Percentiles rank a stretch among this genome's conserved stretches.
phyloP scores from a whole-genome alignment of 2,797 vertebrate genomes.

The Psittacula echo region DNA sequence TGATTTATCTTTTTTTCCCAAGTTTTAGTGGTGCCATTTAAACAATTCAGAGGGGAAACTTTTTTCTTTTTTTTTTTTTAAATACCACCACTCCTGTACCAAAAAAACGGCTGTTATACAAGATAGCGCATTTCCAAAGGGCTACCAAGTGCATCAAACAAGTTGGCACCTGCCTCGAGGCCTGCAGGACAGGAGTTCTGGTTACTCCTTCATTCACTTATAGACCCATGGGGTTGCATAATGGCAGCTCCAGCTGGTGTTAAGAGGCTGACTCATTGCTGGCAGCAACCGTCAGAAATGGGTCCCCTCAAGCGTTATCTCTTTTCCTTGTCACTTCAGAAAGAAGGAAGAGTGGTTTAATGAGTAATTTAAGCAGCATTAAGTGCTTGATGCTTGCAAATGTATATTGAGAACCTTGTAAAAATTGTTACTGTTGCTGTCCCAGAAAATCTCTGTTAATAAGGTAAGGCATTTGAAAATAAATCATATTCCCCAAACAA shows the following conservation, averaged over 20 bases:
- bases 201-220: not conserved
- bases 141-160: not conserved
- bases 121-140: not conserved
- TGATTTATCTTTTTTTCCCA: not conserved
- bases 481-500: not conserved
- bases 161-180: not conserved
- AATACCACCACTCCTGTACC: not conserved
- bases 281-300: not conserved
- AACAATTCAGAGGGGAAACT: not conserved
- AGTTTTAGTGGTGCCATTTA: not conserved
- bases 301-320: not conserved
- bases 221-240: not conserved
- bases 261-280: conserved; percentile 6
- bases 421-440: not conserved
- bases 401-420: not conserved
- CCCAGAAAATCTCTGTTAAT: not conserved
- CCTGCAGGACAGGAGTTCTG: not conserved
- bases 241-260: conserved; percentile 5
- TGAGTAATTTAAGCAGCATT: not conserved
- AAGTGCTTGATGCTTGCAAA: not conserved
- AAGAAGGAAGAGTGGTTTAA: not conserved
- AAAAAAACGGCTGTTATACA: not conserved
- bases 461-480: not conserved
- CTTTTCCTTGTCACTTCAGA: not conserved
- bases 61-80: accelerated